These are phyloP conservation scores for Carduelis carduelis DNA, from an alignment of 2,797 vertebrate genomes.

Conservation along the genomic window DNA sequence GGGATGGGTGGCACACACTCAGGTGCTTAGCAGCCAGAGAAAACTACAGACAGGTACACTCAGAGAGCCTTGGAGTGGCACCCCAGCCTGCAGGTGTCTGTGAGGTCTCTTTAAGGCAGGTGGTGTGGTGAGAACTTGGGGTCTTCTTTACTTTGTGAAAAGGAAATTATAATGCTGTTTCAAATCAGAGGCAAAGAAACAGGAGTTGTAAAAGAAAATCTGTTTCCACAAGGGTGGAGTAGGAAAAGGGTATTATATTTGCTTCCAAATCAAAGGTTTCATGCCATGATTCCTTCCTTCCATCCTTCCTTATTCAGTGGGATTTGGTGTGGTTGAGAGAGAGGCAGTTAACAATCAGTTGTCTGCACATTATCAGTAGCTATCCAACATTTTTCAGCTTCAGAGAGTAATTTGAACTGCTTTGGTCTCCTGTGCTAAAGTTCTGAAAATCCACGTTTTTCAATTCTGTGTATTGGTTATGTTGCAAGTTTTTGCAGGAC, in stretches of 20 bases:
- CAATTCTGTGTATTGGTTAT: neutral
- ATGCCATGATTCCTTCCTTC: neutral
- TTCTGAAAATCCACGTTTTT: neutral
- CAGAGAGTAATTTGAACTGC: neutral
- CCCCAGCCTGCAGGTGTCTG: neutral
- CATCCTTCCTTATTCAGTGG: neutral
- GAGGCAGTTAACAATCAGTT: neutral
- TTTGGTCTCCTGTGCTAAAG: neutral
- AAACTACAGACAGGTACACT: neutral
- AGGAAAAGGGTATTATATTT: neutral
- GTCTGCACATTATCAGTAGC: neutral
- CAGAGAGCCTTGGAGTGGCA: neutral
- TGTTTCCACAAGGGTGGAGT: neutral
- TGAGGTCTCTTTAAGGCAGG: neutral
- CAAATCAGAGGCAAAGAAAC: neutral
- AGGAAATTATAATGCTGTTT: neutral
- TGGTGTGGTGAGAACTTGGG: neutral
- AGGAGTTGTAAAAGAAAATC: neutral
- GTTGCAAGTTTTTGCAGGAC: neutral
- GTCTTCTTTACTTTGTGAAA: neutral
- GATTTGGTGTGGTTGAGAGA: neutral
- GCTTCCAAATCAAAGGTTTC: neutral
- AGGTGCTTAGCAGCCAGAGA: neutral
- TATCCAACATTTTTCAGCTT: neutral
- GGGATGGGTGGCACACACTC: neutral